Percentiles rank a stretch among this genome's conserved stretches.
Conservation (phyloP, 2,113 vertebrate genomes). For the Saccopteryx bilineata region DNA sequence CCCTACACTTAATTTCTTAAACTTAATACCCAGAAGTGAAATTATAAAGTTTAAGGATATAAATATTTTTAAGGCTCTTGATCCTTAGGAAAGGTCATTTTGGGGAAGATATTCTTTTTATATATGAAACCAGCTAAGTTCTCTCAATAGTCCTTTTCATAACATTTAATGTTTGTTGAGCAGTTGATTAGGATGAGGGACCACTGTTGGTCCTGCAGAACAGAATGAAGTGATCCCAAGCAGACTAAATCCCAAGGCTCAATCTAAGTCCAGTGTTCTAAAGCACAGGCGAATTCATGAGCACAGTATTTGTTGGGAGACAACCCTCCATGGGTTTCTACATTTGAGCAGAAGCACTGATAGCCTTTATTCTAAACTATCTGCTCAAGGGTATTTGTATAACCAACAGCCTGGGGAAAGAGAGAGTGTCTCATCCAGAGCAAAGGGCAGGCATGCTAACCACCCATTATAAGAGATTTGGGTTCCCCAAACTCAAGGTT, state of each 20-base stretch:
- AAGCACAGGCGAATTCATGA: background rate
- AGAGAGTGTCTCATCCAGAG: background rate
- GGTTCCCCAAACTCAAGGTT: background rate
- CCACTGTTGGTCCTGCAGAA: background rate
- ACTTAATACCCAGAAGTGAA: conserved; percentile 29
- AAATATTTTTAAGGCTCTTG: conserved; percentile 21
- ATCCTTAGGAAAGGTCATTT: background rate
- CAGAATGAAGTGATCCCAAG: background rate
- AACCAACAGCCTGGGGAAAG: background rate
- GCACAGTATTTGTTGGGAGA: background rate
- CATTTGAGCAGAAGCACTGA: background rate
- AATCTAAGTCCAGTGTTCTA: background rate
- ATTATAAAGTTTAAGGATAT: conserved; percentile 20
- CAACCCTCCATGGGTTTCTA: background rate
- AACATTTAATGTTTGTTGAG: background rate
- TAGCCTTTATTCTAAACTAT: background rate
- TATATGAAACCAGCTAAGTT: background rate
- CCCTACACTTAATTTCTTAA: background rate
- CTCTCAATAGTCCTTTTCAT: background rate
- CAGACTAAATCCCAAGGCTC: background rate
- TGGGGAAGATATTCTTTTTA: background rate
- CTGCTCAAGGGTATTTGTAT: background rate
- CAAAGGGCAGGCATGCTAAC: conserved; percentile 35
- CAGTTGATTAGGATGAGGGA: background rate
- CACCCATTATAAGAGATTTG: background rate